Base-by-base conservation (phyloP, 2,888 invertebrate genomes). In the Scelioninae gen. 2 region DNA sequence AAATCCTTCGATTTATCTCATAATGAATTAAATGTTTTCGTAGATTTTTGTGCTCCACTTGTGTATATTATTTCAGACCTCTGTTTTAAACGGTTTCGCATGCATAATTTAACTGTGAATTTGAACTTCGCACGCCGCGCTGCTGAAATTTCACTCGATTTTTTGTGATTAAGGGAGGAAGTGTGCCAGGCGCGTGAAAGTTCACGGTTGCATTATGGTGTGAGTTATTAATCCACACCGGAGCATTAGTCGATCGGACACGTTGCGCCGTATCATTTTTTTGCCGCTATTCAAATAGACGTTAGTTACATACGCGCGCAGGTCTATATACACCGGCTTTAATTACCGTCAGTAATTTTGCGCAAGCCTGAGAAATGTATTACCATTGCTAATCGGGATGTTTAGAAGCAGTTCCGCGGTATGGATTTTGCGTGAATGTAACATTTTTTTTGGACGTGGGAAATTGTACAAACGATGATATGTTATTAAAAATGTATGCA, bases 141-240 rank as follows among this genome's bases (percentile, higher is more conserved):
- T 6, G 46, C 35, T 33, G 60, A 63, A 68, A 73, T 68, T 73
- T 73, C 68, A 53, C 73, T 68, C 33, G 68, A 50, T 63, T 73
- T 68, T 73, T 73, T 58, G 16, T 46, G 41, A 37, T 64, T 19
- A 18, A 55, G 65, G 60, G 53, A 73, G 73, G 73, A 73, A 73
- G 73, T 73, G 57, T 68, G 73, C 65, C 71, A 65, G 46, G 69
- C 58, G 71, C 71, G 74, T 67, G 74, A 74, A 74, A 74, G 74
- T 71, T 71, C 58, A 53, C 57, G n/a, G 31, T 25, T 46, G 19
- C 65, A 28, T 48, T 58, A 65, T 69, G 41, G 57, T 39, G 61
- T 52, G 43, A 52, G 60, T 58, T 67, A 60, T 71, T 68, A 74
- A 72, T 74, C 58, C 37, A 7, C n/a, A n/a, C n/a, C n/a, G n/a